Evolutionary conservation across 2,113 vertebrate genomes (phyloP).

Genomic region (Heterocephalus glaber): DNA sequence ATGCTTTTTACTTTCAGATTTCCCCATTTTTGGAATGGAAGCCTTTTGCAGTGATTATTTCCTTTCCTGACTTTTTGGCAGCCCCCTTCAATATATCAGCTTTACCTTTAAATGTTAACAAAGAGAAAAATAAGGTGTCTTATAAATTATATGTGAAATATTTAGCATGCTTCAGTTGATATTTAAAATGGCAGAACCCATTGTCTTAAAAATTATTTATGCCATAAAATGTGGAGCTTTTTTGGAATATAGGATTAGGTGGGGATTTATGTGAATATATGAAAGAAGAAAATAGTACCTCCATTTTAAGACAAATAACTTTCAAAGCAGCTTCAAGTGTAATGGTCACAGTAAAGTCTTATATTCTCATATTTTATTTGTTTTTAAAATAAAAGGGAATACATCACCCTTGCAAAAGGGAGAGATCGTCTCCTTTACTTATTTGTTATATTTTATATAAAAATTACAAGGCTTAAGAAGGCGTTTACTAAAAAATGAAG

Average conservation of each 20-base stretch:
- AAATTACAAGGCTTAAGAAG: neutral
- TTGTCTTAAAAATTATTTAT: neutral
- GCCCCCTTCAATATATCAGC: neutral
- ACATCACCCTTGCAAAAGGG: neutral
- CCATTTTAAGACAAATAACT: slow-evolving; percentile 44
- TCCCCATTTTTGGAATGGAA: neutral
- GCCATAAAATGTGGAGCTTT: neutral
- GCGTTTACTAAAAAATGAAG: neutral
- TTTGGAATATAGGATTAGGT: neutral
- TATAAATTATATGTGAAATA: slow-evolving; percentile 21
- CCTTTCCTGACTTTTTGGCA: neutral
- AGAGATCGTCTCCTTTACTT: neutral
- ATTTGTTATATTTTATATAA: slow-evolving; percentile 40
- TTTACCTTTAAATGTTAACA: slow-evolving; percentile 29
- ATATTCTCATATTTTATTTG: neutral
- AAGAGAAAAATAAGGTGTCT: slow-evolving; percentile 15
- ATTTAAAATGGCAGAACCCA: slow-evolving; percentile 31
- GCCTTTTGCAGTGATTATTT: neutral
- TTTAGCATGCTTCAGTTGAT: neutral
- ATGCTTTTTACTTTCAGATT: neutral
- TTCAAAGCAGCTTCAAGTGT: slow-evolving; percentile 19
- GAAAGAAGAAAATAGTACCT: neutral
- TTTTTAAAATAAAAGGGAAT: slow-evolving; percentile 20
- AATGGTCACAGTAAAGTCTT: slow-evolving; percentile 1
- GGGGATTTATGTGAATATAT: neutral